Base-by-base conservation (phyloP, 2,888 invertebrate species). In the Pristionchus arcanus region DNA sequence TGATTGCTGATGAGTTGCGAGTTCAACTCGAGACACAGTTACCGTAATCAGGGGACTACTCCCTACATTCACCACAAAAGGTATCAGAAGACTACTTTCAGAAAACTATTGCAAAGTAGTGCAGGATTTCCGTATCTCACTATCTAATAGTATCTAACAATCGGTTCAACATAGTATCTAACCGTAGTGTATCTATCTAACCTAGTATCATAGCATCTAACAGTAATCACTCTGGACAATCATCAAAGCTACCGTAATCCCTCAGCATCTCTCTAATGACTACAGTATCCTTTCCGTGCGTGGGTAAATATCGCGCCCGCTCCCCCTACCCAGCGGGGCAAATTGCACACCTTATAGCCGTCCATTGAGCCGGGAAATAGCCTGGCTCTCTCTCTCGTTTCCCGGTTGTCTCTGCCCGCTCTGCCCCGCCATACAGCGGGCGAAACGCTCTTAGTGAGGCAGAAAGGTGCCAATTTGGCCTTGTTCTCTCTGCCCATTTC, bases 381-480 rank as follows among this genome's bases (percentile, higher is more conserved):
- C 19, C 37, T 42, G 25, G 2, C 77, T 16, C 2, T 42, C 42
- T 81, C 81, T 53, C 28, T 7, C n/a, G 15, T 28, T 81, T 53
- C 3, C 81, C n/a, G n/a, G 9, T 81, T 11, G 7, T 81, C 81
- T 81, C 81, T 81, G n/a, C 16, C n/a, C 49, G 16, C 42, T 81
- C 49, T 53, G 15, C 28, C 5, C 81, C 16, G 25, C 37, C n/a
- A 81, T 0, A 13, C 15, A 42, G 25, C 31, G 16, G 5, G 49
- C 16, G 4, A 53, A 28, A 53, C 28, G 19, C 34, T 34, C 81
- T 81, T 81, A 81, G n/a, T 21, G 21, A n/a, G 42, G 42, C 42
- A 7, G 21, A 53, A 81, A 81, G 81, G 81, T 81, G 81, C 37
- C 81, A 81, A 81, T 81, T 81, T 81, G 49, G n/a, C 81, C 81